Percentiles rank a stretch among this genome's conserved stretches.
Conservation (phyloP, 2,113 vertebrate genomes). For the Amblyopsis rosae region DNA sequence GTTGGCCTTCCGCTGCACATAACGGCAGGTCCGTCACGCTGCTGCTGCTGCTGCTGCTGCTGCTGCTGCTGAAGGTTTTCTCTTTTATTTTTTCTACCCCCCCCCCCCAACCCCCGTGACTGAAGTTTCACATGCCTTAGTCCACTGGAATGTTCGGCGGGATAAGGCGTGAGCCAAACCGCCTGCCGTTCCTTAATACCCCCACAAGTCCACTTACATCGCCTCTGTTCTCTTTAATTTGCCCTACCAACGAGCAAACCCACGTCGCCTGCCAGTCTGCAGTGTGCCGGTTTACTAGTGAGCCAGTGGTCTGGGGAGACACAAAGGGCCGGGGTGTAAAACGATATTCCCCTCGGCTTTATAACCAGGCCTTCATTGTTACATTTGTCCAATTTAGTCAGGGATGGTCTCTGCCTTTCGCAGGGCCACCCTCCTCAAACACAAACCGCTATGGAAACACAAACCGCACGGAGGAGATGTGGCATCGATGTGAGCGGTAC, state of each 20-base stretch:
- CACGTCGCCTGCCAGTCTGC: constrained; percentile 46
- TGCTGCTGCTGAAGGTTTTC: too few relatives aligned
- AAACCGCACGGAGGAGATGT: constrained; percentile 36
- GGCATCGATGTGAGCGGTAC: constrained; percentile 33
- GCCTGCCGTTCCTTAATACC: constrained; percentile 27
- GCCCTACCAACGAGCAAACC: constrained; percentile 54
- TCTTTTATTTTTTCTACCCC: neutral
- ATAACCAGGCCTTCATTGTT: constrained; percentile 42
- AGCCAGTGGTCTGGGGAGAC: constrained; percentile 33
- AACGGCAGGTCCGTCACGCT: too few relatives aligned
- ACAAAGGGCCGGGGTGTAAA: constrained; percentile 47
- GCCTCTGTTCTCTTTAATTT: constrained; percentile 43
- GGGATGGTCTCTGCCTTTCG: constrained; percentile 31
- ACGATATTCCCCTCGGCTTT: constrained; percentile 45
- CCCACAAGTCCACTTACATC: constrained; percentile 44
- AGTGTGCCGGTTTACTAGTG: constrained; percentile 46
- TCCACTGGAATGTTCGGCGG: constrained; percentile 43
- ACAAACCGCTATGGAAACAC: constrained; percentile 43
- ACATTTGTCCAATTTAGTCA: constrained; percentile 47
- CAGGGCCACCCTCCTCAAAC: too few relatives aligned
- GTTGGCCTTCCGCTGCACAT: too few relatives aligned
- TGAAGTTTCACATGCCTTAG: constrained; percentile 36
- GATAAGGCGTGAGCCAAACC: constrained; percentile 33
- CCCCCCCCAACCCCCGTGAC: neutral
- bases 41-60: too few relatives aligned